A percentile compares a stretch with the other conserved stretches of the same genome.
Evolutionary conservation across 2,797 vertebrate species (phyloP).

Genomic region (Typhlichthys subterraneus): DNA sequence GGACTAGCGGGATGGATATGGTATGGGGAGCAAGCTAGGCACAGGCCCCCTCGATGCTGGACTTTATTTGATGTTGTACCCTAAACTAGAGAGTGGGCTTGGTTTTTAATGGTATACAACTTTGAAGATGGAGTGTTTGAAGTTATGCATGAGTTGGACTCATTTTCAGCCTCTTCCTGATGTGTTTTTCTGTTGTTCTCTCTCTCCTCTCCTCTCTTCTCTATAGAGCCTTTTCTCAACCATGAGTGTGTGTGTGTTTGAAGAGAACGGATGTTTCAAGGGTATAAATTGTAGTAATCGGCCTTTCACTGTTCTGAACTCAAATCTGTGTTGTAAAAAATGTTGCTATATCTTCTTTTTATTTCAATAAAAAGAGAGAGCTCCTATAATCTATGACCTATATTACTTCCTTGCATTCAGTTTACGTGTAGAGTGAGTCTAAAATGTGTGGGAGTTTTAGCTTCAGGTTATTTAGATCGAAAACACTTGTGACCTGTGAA

Average conservation of each 20-base stretch:
- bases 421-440: no score
- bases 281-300: slow-evolving; percentile 62
- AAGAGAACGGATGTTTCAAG: slow-evolving; percentile 74
- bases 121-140: slow-evolving; percentile 80
- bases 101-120: slow-evolving; percentile 79
- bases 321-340: slow-evolving; percentile 71
- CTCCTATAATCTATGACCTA: slow-evolving; percentile 28
- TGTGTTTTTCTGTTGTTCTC: slow-evolving; percentile 63
- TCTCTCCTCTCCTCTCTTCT: slow-evolving; percentile 27
- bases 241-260: slow-evolving; percentile 65
- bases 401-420: neutral
- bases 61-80: slow-evolving; percentile 72
- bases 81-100: slow-evolving; percentile 55
- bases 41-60: slow-evolving; percentile 63
- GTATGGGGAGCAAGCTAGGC: slow-evolving; percentile 43
- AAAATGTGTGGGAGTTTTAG: no score
- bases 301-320: slow-evolving; percentile 50
- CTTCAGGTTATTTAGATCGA: no score
- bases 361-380: slow-evolving; percentile 13
- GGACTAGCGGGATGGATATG: slow-evolving; percentile 44
- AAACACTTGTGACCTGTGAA: no score
- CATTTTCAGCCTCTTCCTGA: slow-evolving; percentile 77
- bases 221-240: slow-evolving; percentile 41
- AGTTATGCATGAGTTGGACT: slow-evolving; percentile 82
- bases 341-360: slow-evolving; percentile 30